Base-by-base conservation (phyloP, 2,888 invertebrate genomes). In the Tupiocoris notatus region DNA sequence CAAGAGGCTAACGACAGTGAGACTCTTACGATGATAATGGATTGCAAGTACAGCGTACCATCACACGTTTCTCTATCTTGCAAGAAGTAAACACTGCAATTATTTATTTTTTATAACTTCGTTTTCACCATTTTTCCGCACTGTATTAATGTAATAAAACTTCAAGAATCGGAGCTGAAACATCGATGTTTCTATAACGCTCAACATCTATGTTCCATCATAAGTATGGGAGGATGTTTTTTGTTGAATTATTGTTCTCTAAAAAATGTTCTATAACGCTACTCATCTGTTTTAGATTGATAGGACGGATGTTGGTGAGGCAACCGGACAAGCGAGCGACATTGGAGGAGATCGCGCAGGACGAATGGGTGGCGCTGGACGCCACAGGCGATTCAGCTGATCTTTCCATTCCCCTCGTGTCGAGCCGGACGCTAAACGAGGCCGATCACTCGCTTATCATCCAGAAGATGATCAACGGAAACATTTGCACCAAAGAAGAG, bases 1-100 rank as follows among this genome's bases (percentile, higher is more conserved):
- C 97, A 98, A 86, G 98, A 98, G 86, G 97, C 98, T 25, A 99
- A 98, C 85, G 99, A 99, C 85, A 97, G 96, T 82, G 99, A 99
- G 88, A 99, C 99, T 0, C 86, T 99, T 75, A 98, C 97, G 25
- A 98, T 96, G 95, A 99, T 99, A 80, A 96, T 99, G 94, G 98
- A 99, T 85, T 98, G 98, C 87, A 96, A 96, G 87, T 99, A 97
- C 84, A 91, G 91, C 77, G 92, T 97, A 82, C 97, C 98, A 74
- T 85, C 88, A 24, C 93, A 95, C 85, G 91, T 99, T 80, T 94
- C 96, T 12, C 86, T 88, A 71, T 90, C 90, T 78, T 98, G 98
- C 85, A 90, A 91, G 86, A 89, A 89, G 93, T 93, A 81, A 82
- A 84, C 65, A 63, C n/a, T n/a, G n/a, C n/a, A n/a, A n/a, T n/a